A percentile compares a stretch with the other conserved stretches of the same genome.
phyloP scores from a whole-genome alignment of 2,113 vertebrate species.

The Capreolus pygargus region DNA sequence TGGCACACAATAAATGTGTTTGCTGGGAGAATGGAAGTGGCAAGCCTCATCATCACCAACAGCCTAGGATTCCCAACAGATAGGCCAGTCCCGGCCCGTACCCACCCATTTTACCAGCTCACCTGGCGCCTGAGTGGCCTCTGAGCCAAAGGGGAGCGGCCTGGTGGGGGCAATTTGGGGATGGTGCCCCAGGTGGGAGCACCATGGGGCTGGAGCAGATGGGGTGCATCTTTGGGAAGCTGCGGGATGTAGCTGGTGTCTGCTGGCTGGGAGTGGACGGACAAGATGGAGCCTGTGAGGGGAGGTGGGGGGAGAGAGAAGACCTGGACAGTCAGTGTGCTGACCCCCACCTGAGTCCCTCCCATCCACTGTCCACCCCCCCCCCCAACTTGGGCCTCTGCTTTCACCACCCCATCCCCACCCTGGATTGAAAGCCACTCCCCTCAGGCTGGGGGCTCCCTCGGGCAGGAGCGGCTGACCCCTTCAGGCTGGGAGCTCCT shows the following conservation, averaged over 20 bases:
- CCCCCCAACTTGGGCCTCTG: not conserved
- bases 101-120: slow-evolving; percentile 47
- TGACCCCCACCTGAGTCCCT: not conserved
- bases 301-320: not conserved
- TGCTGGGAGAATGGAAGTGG: not conserved
- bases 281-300: slow-evolving; percentile 87
- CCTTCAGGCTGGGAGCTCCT: not conserved
- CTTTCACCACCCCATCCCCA: not conserved
- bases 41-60: not conserved
- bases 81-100: too few relatives aligned
- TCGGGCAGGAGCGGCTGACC: not conserved
- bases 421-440: not conserved
- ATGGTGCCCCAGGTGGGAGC: slow-evolving; percentile 83
- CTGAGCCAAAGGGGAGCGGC: slow-evolving; percentile 86
- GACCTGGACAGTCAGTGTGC: not conserved
- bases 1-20: not conserved
- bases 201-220: slow-evolving; percentile 84
- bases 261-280: slow-evolving; percentile 87
- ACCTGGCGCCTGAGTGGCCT: slow-evolving; percentile 97
- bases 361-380: not conserved
- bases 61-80: not conserved
- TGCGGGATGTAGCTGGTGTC: slow-evolving; percentile 84
- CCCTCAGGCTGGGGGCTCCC: not conserved
- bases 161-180: slow-evolving; percentile 84
- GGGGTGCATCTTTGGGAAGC: slow-evolving; percentile 87